phyloP scores from a whole-genome alignment of 1,140 invertebrate genomes.

The Apolygus lucorum region DNA sequence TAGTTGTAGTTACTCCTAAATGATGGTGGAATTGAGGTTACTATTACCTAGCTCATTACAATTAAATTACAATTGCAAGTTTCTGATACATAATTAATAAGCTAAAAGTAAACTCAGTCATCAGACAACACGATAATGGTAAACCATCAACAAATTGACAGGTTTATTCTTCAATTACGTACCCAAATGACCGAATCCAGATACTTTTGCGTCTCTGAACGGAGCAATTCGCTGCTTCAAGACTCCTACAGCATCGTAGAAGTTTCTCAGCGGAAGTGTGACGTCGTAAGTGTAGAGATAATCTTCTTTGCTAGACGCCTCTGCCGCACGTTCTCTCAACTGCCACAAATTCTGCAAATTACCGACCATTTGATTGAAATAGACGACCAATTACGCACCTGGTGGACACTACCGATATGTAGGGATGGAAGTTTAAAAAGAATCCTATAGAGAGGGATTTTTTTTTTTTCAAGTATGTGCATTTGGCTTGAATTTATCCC shows the following conservation, averaged over 20 bases:
- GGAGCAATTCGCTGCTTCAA: neutral
- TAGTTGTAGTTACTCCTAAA: too few relatives aligned
- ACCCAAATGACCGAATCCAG: conserved; percentile 88
- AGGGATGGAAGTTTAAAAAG: neutral
- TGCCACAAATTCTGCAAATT: conserved; percentile 18
- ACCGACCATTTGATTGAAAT: neutral
- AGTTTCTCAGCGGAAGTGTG: conserved; percentile 13
- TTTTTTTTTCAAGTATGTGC: neutral
- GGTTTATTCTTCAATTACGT: conserved; percentile 36
- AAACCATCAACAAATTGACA: too few relatives aligned
- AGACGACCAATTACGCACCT: neutral
- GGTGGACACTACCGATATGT: neutral
- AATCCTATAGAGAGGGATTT: neutral
- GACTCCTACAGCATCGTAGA: conserved; percentile 4
- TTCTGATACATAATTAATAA: too few relatives aligned
- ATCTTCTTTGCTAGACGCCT: neutral
- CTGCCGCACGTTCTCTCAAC: conserved; percentile 11
- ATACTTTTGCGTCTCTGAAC: conserved; percentile 49
- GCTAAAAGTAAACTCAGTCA: too few relatives aligned
- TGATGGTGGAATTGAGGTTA: too few relatives aligned
- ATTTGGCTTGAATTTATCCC: too few relatives aligned
- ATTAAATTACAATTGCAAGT: too few relatives aligned
- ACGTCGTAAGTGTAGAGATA: conserved; percentile 12
- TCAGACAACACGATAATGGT: too few relatives aligned
- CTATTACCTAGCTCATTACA: too few relatives aligned